Evolutionary conservation across 2,113 vertebrate species (phyloP), one percentile per base, ranked within the genome.

Genomic region (Phalacrocorax pelagicus): DNA sequence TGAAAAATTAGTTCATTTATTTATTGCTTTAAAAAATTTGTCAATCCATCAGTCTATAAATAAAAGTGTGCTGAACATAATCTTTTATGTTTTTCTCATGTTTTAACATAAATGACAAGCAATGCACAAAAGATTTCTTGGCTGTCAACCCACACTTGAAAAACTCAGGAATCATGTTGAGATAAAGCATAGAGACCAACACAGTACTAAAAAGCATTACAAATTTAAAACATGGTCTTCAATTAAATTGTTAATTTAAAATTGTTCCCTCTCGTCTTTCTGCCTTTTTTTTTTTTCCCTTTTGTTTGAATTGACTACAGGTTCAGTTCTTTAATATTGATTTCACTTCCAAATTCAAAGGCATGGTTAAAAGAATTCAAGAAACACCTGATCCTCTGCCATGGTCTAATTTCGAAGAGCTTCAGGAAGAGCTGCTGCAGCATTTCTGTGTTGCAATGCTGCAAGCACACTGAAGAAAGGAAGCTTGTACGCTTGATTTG

Each of bases 1-100:
- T 18, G 0, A 51, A 83, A 83, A 67, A 40, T 0, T 2, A 1
- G 0, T 74, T 88, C 1, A 58, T 32, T 82, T 3, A 38, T 74
- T 30, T 52, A 26, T 54, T 77, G 9, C 10, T 81, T 79, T 36
- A 11, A 84, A 57, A 80, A 15, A 3, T 17, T 15, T 26, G 9
- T 11, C 7, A 20, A 4, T 55, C 3, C 6, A 47, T 72, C 10
- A 32, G 26, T 52, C n/a, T 36, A 61, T 44, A 73, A 54, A 40
- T 59, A 72, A 62, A 49, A 78, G 15, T 54, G 30, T 57, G 12
- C 3, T 38, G 19, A 58, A 63, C 5, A 65, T 32, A 42, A 21
- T 70, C 13, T 72, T 88, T 81, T 67, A 40, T 67, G 6, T 11
- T 74, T 81, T 66, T 71, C 29, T 70, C 10, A 44, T 63, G 11